These are phyloP conservation scores for Aporophyla nigra DNA, from an alignment of 2,888 invertebrate genomes.

Conservation along the genomic window DNA sequence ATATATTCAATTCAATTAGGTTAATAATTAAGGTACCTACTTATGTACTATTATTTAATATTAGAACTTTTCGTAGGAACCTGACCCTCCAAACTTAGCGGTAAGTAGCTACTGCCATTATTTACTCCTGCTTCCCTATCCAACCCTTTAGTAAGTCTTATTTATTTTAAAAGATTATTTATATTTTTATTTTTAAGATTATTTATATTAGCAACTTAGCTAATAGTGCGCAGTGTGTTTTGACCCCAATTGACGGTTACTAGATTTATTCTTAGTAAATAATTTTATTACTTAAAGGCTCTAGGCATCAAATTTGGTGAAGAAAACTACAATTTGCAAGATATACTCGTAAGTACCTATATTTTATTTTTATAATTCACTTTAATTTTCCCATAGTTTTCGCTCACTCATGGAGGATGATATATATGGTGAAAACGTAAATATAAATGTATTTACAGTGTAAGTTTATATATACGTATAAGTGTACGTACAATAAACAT, in stretches of 20 bases:
- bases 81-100: background rate
- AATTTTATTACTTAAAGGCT: background rate
- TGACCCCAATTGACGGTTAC: no score
- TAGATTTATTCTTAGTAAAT: background rate
- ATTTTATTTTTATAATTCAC: background rate
- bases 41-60: background rate
- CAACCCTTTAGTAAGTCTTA: no score
- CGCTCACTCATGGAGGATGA: background rate
- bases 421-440: background rate
- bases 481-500: background rate
- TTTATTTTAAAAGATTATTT: no score
- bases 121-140: background rate
- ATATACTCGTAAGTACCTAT: constrained; percentile 4
- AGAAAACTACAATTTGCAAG: constrained; percentile 21
- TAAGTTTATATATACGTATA: background rate
- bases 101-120: constrained; percentile 6
- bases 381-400: background rate
- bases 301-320: background rate
- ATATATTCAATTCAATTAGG: no score
- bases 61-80: constrained; percentile 4
- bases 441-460: background rate
- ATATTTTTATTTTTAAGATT: no score
- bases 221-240: no score
- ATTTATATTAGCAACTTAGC: no score
- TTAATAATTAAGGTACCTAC: no score